Conservation (phyloP, 1,140 invertebrate genomes). For the Drosophila watanabei region DNA sequence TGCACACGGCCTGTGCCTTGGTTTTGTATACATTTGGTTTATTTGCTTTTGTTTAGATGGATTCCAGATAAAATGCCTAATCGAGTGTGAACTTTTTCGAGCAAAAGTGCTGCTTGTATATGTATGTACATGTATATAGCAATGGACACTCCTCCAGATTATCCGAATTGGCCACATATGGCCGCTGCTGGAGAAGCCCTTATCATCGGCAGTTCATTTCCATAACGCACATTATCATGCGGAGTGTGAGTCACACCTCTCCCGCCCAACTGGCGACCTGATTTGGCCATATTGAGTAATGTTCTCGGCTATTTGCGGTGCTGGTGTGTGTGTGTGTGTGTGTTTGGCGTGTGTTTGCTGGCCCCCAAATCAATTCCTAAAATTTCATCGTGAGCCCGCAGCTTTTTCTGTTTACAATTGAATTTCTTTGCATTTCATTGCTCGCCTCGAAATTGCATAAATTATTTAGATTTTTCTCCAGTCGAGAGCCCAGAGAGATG, state of each 20-base stretch:
- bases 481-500: background rate
- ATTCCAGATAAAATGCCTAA: conserved; percentile 55
- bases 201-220: conserved; percentile 40
- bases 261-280: conserved; percentile 17
- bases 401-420: conserved; percentile 71
- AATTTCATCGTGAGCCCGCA: conserved; percentile 73
- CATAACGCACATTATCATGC: conserved; percentile 26
- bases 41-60: conserved; percentile 63
- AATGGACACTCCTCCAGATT: conserved; percentile 6
- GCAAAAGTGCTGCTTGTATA: conserved; percentile 12
- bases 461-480: conserved; percentile 71
- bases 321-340: background rate
- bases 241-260: conserved; percentile 26
- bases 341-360: conserved; percentile 25
- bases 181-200: conserved; percentile 9
- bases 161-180: conserved; percentile 26
- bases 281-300: conserved; percentile 45
- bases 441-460: conserved; percentile 68
- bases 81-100: conserved; percentile 45
- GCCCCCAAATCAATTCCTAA: conserved; percentile 70
- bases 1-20: conserved; percentile 32
- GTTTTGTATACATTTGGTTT: conserved; percentile 58
- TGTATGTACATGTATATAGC: background rate
- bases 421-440: conserved; percentile 68
- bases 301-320: conserved; percentile 21